Percentiles rank a stretch among this genome's conserved stretches.
These are phyloP conservation scores for Galerucella nymphaeae DNA, from an alignment of 2,888 invertebrate genomes.

Conservation along the genomic window DNA sequence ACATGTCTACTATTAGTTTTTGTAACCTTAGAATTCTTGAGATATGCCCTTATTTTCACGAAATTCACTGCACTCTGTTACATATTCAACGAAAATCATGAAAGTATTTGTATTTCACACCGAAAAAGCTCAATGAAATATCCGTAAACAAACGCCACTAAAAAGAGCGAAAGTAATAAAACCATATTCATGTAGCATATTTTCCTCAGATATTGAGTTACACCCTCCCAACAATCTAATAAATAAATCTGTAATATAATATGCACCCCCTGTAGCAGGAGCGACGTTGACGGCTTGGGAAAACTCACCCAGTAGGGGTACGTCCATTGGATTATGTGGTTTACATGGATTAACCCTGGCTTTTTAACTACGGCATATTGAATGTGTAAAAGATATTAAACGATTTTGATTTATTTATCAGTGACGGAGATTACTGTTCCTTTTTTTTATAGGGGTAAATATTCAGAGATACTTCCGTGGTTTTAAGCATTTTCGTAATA, in stretches of 20 bases:
- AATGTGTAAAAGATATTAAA: constrained; percentile 64
- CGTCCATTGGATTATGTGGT: constrained; percentile 62
- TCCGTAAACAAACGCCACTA: constrained; percentile 42
- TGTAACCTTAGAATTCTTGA: no score
- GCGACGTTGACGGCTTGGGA: constrained; percentile 51
- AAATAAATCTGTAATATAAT: constrained; percentile 64
- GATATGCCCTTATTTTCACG: background rate
- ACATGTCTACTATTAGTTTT: no score
- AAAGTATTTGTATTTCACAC: background rate
- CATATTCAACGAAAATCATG: background rate
- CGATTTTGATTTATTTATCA: constrained; percentile 47
- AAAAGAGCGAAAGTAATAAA: constrained; percentile 53
- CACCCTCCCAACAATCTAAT: constrained; percentile 60
- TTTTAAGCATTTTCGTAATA: no score
- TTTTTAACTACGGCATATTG: constrained; percentile 64
- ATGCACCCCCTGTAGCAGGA: constrained; percentile 58
- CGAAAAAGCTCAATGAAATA: background rate
- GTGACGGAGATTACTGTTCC: constrained; percentile 10
- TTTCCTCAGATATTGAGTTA: constrained; percentile 61
- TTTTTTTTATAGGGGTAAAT: background rate
- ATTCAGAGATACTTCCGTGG: no score
- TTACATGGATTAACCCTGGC: constrained; percentile 63
- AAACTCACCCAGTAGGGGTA: constrained; percentile 45
- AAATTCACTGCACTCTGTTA: background rate
- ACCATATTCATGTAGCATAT: constrained; percentile 59